Percentiles rank a stretch among this genome's conserved stretches.
Evolutionary conservation across 1,140 invertebrate species (phyloP).

Genomic region (Diachasmimorpha longicaudata): DNA sequence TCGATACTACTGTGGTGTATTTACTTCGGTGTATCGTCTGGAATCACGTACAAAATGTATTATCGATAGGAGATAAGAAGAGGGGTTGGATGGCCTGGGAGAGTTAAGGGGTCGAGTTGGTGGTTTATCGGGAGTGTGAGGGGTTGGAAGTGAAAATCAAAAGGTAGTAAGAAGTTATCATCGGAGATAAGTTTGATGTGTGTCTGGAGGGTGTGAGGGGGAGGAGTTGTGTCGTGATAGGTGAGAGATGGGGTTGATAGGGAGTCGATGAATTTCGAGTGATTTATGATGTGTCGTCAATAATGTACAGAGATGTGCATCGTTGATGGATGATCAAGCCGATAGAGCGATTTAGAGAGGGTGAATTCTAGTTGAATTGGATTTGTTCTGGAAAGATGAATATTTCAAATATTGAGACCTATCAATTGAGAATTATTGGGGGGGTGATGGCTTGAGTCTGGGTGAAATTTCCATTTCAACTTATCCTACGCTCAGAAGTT

Average conservation of each 20-base stretch:
- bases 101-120: background rate
- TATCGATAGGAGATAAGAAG: conserved; percentile 9
- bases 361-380: background rate
- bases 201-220: background rate
- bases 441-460: too few species aligned
- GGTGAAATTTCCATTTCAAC: too few species aligned
- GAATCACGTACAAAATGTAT: conserved; percentile 19
- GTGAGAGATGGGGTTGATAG: background rate
- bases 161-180: background rate
- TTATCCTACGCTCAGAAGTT: background rate
- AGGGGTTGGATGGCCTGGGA: background rate
- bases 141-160: background rate
- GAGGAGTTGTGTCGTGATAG: background rate
- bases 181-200: background rate
- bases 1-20: background rate
- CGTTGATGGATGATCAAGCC: background rate
- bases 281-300: background rate
- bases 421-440: background rate
- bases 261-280: background rate
- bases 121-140: background rate
- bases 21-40: background rate
- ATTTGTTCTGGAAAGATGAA: background rate
- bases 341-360: background rate
- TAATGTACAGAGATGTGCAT: background rate
- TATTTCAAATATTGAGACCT: background rate